A percentile compares a stretch with the other conserved stretches of the same genome.
phyloP scores from a whole-genome alignment of 2,113 vertebrate genomes.

The Callithrix jacchus region DNA sequence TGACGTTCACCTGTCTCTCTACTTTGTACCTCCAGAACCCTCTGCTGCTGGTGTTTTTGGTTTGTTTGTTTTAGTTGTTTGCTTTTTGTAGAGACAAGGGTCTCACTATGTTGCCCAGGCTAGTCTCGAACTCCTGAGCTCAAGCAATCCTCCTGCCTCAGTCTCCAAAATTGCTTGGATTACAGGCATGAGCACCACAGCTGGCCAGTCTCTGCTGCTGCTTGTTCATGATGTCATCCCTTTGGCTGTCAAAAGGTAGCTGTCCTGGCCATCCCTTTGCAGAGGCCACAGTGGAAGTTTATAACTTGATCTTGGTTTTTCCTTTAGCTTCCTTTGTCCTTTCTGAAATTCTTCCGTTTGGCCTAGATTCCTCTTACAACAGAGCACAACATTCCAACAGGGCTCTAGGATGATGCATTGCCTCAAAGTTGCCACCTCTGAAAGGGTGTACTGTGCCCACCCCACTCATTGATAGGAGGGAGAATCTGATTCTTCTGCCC shows the following conservation, averaged over 20 bases:
- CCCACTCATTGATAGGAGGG: neutral
- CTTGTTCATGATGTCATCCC: neutral
- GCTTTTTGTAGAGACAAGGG: too few relatives aligned
- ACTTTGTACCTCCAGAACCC: neutral
- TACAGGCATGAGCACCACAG: too few relatives aligned
- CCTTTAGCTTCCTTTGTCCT: neutral
- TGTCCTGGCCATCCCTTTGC: neutral
- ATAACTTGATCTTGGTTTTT: neutral
- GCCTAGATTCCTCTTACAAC: neutral
- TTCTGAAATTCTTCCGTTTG: neutral
- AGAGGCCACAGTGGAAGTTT: neutral
- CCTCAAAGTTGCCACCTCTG: neutral
- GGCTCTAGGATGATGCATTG: too few relatives aligned
- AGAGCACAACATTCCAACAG: neutral
- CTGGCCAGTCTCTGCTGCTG: too few relatives aligned
- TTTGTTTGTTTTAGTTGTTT: too few relatives aligned
- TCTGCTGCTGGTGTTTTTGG: too few relatives aligned
- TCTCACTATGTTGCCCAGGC: too few relatives aligned
- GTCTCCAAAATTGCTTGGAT: too few relatives aligned
- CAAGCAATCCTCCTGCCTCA: too few relatives aligned
- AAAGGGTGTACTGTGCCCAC: fast-evolving
- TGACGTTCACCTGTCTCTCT: fast-evolving
- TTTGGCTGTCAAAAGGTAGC: neutral
- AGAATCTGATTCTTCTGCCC: too few relatives aligned
- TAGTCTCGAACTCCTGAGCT: too few relatives aligned